A percentile compares a stretch with the other conserved stretches of the same genome.
Evolutionary conservation across 1,140 invertebrate genomes (phyloP).

Genomic region (Sipha flava): DNA sequence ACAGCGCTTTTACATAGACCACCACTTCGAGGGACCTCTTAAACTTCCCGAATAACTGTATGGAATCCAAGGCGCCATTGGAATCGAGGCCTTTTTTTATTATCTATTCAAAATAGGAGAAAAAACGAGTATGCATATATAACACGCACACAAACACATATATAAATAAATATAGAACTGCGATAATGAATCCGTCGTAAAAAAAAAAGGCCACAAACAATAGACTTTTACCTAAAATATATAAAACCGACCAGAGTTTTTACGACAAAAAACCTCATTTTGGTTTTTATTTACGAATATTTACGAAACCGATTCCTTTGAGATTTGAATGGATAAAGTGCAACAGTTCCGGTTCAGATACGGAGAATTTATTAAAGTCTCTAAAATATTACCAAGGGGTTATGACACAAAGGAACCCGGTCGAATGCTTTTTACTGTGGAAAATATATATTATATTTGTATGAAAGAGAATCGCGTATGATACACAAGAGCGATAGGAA

Average conservation of each 20-base stretch:
- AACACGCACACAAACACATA: not conserved
- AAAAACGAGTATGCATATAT: not conserved
- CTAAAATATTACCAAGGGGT: not conserved
- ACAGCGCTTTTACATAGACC: constrained; percentile 14
- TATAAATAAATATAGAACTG: not conserved
- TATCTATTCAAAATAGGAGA: constrained; percentile 28
- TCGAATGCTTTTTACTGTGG: not conserved
- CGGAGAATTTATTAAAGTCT: constrained; percentile 6
- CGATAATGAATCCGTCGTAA: constrained; percentile 28
- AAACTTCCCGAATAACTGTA: not conserved
- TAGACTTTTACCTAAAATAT: constrained; percentile 16
- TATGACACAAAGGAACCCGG: not conserved
- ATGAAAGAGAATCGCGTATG: not conserved
- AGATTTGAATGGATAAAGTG: constrained; percentile 20
- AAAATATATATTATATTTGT: not conserved
- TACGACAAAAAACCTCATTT: constrained; percentile 20
- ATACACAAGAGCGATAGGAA: not conserved
- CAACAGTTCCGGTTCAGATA: constrained; percentile 1
- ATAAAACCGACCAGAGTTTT: not conserved
- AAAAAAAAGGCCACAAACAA: constrained; percentile 25
- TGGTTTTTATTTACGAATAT: constrained; percentile 22
- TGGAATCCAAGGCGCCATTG: not conserved
- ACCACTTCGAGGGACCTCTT: constrained; percentile 16
- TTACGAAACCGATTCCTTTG: constrained; percentile 11
- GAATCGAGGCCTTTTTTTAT: constrained; percentile 3